Evolutionary conservation across 2,888 invertebrate species (phyloP), one percentile per base, ranked within the genome.

Genomic region (Congeria kusceri): DNA sequence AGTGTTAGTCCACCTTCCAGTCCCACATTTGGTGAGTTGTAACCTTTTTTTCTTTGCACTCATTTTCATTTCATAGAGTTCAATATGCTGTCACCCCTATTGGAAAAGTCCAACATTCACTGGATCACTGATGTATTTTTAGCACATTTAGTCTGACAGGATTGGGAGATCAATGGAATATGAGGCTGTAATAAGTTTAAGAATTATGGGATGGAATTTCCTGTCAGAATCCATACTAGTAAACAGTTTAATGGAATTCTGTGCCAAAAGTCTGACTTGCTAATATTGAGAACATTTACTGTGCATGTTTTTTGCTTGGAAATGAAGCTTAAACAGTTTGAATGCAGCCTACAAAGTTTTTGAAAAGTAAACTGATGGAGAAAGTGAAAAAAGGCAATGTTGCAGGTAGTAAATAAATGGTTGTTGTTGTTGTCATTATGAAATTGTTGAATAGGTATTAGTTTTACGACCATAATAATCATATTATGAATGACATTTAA

Each of bases 1-100:
- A 90, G 89, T 69, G 78, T 86, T 39, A 90, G 89, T 73, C 90
- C 90, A 18, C 89, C 90, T 18, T 64, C 77, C 27, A 89, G 87
- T 67, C 89, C 89, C 25, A 67, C 69, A 61, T 47, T 81, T 32
- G 64, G 87, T 87, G 84, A 87, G 87, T 87, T 27, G 27, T 47
- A 62, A 25, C 53, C 27, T 9, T n/a, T 28, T 65, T 9, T 20
- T 65, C 23, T 53, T 20, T 29, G 18, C 18, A 18, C 49, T 1
- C 15, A 13, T 65, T 4, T 61, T 32, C 49, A 56, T 53, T 44
- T 29, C 44, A 23, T 65, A 49, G 28, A 64, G 11, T 23, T 28
- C 18, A 29, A 27, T n/a, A n/a, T 61, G 27, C 44, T 62, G n/a
- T 28, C 56, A 49, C 71, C 71, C 67, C 58, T n/a, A 49, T 53